phyloP scores from a whole-genome alignment of 2,888 invertebrate genomes.

The Masnerella sp. region DNA sequence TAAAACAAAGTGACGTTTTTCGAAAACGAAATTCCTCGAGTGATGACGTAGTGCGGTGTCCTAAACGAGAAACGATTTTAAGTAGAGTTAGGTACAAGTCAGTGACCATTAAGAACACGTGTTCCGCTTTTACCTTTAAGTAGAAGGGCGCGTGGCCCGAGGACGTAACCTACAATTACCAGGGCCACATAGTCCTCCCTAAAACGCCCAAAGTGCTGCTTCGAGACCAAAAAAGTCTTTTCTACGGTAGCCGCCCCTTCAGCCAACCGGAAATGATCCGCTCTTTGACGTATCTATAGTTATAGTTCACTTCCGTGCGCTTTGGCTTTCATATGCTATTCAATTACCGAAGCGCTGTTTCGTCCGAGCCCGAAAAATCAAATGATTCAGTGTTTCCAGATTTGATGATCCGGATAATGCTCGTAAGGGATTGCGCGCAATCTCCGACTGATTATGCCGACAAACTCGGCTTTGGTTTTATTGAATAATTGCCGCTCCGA shows the following conservation, averaged over 20 bases:
- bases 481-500: not conserved
- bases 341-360: slow-evolving; percentile 40
- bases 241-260: slow-evolving; percentile 59
- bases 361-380: slow-evolving; percentile 41
- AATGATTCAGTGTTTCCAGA: slow-evolving; percentile 44
- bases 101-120: slow-evolving; percentile 61
- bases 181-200: slow-evolving; percentile 61
- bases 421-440: slow-evolving; percentile 5
- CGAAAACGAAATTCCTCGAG: not conserved
- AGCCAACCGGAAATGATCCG: slow-evolving; percentile 57
- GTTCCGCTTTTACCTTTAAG: slow-evolving; percentile 61
- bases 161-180: slow-evolving; percentile 65
- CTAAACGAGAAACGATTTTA: slow-evolving; percentile 48
- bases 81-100: slow-evolving; percentile 53
- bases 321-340: slow-evolving; percentile 25
- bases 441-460: slow-evolving; percentile 11
- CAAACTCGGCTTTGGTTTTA: not conserved
- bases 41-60: not conserved
- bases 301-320: slow-evolving; percentile 42
- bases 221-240: slow-evolving; percentile 55
- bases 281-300: slow-evolving; percentile 45
- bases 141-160: slow-evolving; percentile 63
- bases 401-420: slow-evolving; percentile 32
- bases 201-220: slow-evolving; percentile 56
- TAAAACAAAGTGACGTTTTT: no score